Percentiles rank a stretch among this genome's conserved stretches.
phyloP scores from a whole-genome alignment of 2,888 invertebrate species.

The Dichetophora obliterata region DNA sequence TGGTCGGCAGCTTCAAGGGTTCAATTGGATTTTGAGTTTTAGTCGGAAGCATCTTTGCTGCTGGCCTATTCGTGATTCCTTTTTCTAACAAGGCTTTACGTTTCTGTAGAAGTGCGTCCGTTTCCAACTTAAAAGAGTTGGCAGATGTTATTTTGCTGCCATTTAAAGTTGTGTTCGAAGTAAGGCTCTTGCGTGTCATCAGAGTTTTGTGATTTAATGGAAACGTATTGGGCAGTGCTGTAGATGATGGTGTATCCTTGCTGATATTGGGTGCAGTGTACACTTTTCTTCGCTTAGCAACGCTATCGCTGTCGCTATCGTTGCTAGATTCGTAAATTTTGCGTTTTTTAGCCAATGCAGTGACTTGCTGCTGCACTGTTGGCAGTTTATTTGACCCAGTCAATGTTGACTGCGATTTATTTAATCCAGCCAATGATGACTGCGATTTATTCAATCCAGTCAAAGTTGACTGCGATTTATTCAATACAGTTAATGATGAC shows the following conservation, averaged over 20 bases:
- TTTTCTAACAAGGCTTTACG: conserved; percentile 25
- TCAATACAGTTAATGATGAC: too few relatives aligned
- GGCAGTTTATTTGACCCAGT: background rate
- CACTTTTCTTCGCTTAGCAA: conserved; percentile 7
- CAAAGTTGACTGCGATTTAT: too few relatives aligned
- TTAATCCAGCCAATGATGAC: too few relatives aligned
- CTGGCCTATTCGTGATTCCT: conserved; percentile 20
- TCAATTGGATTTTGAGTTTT: conserved; percentile 24
- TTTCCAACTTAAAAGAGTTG: background rate
- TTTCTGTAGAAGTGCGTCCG: conserved; percentile 1
- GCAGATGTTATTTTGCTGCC: conserved; percentile 28
- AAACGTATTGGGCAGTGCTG: background rate
- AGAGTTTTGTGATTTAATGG: background rate
- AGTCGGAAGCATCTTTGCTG: background rate
- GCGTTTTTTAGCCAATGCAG: background rate
- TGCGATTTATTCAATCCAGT: too few relatives aligned
- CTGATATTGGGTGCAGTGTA: background rate
- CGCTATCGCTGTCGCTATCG: conserved; percentile 26
- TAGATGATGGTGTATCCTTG: background rate
- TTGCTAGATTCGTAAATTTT: conserved; percentile 18
- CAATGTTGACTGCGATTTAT: background rate
- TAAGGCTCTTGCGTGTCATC: conserved; percentile 18
- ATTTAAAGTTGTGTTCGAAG: conserved; percentile 25
- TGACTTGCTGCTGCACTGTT: background rate
- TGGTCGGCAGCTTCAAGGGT: background rate